Base-by-base conservation (phyloP, 1,140 invertebrate genomes). In the Drosophila varians region DNA sequence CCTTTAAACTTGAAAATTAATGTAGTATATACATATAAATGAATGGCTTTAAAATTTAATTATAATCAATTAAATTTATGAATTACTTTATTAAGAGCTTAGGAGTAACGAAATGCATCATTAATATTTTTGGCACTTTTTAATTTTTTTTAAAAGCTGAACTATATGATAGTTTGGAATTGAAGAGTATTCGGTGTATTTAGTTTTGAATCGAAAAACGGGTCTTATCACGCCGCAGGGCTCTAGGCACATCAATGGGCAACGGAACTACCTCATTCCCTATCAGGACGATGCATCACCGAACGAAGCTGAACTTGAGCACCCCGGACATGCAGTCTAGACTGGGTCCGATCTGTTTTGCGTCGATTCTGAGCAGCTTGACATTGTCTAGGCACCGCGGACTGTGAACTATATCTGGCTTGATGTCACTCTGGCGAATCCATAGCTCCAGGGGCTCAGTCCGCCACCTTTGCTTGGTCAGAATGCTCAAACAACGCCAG, bases 381-480 rank as follows among this genome's bases (percentile, higher is more conserved):
- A 61, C 45, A 25, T 61, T 74, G n/a, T 74, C 56, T 40, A 89
- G 26, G 26, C 64, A 75, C 2, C 68, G 70, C 0, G 77, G 46
- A 54, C 62, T 62, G 36, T 89, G 42, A 3, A 74, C 36, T 40
- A 79, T 70, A 5, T 56, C 53, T 11, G 38, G 16, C 26, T 64
- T 77, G 16, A 89, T 78, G 48, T 89, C 80, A 26, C 70, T 89
- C 11, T 74, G 14, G 0, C 48, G 36, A 26, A 89, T 86, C 86
- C 86, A 89, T 19, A 89, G 8, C 12, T 86, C 86, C 4, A 89
- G 23, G 0, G 79, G 71, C 3, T 72, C 40, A 0, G 48, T 70
- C 9, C 86, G 86, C 86, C 86, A 89, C 14, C 46, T 58, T 9
- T 78, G 86, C 45, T 89, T 89, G 53, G 19, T 36, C 14, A 89